phyloP scores from a whole-genome alignment of 2,888 invertebrate species.

The Agapostemon virescens region DNA sequence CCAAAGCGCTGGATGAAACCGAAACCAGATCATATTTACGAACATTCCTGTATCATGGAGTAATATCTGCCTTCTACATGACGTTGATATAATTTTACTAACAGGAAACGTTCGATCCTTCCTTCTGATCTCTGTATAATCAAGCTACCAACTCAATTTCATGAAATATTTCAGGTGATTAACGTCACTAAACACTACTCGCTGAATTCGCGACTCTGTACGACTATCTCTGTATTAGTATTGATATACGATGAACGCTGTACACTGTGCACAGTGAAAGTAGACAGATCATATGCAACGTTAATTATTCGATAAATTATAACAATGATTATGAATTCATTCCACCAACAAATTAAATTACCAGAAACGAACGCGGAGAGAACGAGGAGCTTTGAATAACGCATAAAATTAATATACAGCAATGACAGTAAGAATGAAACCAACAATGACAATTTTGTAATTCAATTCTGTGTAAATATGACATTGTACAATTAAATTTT shows the following conservation, averaged over 20 bases:
- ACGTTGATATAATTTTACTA: not conserved
- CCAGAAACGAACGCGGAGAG: not conserved
- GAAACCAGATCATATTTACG: not conserved
- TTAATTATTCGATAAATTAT: not conserved
- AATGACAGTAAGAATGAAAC: not conserved
- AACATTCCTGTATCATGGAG: not conserved
- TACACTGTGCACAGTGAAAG: not conserved
- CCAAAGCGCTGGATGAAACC: not conserved
- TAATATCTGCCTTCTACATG: not conserved
- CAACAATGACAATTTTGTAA: not conserved
- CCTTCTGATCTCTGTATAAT: not conserved
- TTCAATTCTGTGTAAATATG: not conserved
- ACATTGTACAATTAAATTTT: not conserved
- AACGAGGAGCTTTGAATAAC: not conserved
- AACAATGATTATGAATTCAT: not conserved
- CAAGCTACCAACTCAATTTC: slow-evolving; percentile 14
- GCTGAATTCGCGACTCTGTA: not conserved
- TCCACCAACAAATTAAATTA: not conserved
- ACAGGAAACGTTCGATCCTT: not conserved
- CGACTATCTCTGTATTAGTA: not conserved
- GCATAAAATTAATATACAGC: not conserved
- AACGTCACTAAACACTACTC: not conserved
- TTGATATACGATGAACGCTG: not conserved
- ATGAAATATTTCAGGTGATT: not conserved
- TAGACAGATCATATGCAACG: not conserved